Percentiles rank a stretch among this genome's conserved stretches.
Evolutionary conservation across 1,140 invertebrate species (phyloP).

Genomic region (Drosophila virilis): DNA sequence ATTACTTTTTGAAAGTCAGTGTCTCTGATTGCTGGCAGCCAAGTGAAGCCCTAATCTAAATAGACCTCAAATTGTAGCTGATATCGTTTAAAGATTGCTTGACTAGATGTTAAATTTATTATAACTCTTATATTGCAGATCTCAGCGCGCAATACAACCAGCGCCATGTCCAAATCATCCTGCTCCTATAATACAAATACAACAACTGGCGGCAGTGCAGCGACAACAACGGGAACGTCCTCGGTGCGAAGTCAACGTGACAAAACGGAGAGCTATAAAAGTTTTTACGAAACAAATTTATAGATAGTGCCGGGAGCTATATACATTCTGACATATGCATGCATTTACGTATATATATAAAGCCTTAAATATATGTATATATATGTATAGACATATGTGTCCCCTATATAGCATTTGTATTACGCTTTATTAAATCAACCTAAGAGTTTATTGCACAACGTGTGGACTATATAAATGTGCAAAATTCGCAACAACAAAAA

Average conservation of each 20-base stretch:
- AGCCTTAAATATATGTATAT: slow-evolving; percentile 7
- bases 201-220: slow-evolving; percentile 28
- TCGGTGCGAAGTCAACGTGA: slow-evolving; percentile 64
- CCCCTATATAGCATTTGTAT: slow-evolving; percentile 40
- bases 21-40: slow-evolving; percentile 41
- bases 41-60: slow-evolving; percentile 14
- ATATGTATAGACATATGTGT: slow-evolving; percentile 14
- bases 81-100: not conserved
- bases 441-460: slow-evolving; percentile 58
- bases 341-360: slow-evolving; percentile 30
- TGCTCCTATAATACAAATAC: slow-evolving; percentile 18
- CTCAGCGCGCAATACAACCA: slow-evolving; percentile 49
- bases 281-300: slow-evolving; percentile 83
- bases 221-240: slow-evolving; percentile 28
- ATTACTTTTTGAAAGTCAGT: slow-evolving; percentile 39
- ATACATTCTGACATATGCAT: slow-evolving; percentile 23
- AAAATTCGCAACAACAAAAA: slow-evolving; percentile 17
- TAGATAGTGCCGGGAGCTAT: slow-evolving; percentile 50
- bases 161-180: slow-evolving; percentile 35
- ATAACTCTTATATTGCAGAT: slow-evolving; percentile 44
- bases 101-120: not conserved
- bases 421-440: slow-evolving; percentile 72
- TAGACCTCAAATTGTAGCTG: not conserved
- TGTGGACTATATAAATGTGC: slow-evolving; percentile 29
- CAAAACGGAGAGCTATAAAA: slow-evolving; percentile 77